phyloP scores from a whole-genome alignment of 2,113 vertebrate genomes.

The Clupea harengus region DNA sequence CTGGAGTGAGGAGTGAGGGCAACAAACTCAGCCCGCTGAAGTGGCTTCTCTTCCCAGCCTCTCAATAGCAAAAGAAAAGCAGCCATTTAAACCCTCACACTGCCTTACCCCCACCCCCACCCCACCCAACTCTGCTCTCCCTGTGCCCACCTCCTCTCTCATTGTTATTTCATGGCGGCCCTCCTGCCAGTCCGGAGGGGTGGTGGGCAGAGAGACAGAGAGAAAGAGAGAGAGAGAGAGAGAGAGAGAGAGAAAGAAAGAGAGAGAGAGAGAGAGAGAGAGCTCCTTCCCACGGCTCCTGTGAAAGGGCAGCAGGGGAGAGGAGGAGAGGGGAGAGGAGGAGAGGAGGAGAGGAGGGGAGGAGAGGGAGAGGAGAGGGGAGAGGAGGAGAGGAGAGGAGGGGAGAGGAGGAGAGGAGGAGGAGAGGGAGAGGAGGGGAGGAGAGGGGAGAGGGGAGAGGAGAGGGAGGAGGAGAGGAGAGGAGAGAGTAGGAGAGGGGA shows the following conservation, averaged over 20 bases:
- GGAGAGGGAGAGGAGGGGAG: too few relatives aligned
- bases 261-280: not conserved
- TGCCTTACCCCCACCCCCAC: not conserved
- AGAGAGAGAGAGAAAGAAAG: not conserved
- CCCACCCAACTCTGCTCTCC: not conserved
- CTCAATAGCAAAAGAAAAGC: not conserved
- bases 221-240: not conserved
- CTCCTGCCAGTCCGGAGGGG: not conserved
- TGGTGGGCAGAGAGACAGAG: not conserved
- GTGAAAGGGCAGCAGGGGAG: not conserved
- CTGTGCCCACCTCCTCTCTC: not conserved
- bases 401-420: too few relatives aligned
- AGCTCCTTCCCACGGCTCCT: not conserved
- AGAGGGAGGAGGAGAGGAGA: too few relatives aligned
- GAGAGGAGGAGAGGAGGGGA: not conserved
- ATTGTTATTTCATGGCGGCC: not conserved
- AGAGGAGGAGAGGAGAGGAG: not conserved
- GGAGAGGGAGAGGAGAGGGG: too few relatives aligned
- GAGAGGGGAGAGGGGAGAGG: not conserved
- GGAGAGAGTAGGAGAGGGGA: not conserved
- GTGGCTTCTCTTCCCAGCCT: not conserved
- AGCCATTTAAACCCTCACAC: not conserved
- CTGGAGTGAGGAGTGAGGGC: not conserved
- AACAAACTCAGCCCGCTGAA: not conserved
- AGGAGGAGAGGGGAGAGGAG: not conserved